Evolutionary conservation across 1,140 invertebrate genomes (phyloP).

Genomic region (Aphelinus atriplicis): DNA sequence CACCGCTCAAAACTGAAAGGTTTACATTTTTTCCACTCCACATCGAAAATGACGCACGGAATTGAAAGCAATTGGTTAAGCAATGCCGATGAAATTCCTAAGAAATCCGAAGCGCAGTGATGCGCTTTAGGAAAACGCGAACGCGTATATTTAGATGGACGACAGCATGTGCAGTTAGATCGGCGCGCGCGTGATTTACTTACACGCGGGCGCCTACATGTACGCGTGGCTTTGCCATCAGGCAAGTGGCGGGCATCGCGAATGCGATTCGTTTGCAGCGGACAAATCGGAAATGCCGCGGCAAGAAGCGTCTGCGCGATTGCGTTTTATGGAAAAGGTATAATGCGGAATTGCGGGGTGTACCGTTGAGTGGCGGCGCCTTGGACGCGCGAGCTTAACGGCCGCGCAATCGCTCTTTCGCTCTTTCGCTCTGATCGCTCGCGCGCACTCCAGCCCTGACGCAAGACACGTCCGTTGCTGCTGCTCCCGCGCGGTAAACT

Average conservation of each 20-base stretch:
- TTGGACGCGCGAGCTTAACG: constrained; percentile 5
- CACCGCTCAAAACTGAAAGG: no score
- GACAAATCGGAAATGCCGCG: constrained; percentile 3
- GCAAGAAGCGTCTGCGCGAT: not conserved
- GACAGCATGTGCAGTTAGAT: no score
- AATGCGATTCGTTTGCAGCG: not conserved
- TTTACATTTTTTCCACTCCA: no score
- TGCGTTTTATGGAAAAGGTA: constrained; percentile 6
- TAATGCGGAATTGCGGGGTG: constrained; percentile 3
- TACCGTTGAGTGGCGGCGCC: constrained; percentile 5
- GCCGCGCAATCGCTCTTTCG: constrained; percentile 7
- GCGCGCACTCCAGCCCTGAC: not conserved
- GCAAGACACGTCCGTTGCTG: not conserved
- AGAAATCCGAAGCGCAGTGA: no score
- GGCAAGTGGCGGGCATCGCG: not conserved
- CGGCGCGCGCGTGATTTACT: no score
- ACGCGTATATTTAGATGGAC: no score
- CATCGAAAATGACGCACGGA: no score
- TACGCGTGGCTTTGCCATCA: no score
- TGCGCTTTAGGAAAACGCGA: no score
- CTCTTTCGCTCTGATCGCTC: not conserved
- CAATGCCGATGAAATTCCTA: no score
- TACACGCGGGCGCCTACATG: no score
- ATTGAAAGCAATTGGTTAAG: no score
- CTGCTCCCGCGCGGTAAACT: constrained; percentile 10